phyloP scores from a whole-genome alignment of 2,113 vertebrate genomes.

The Saguinus imperator region DNA sequence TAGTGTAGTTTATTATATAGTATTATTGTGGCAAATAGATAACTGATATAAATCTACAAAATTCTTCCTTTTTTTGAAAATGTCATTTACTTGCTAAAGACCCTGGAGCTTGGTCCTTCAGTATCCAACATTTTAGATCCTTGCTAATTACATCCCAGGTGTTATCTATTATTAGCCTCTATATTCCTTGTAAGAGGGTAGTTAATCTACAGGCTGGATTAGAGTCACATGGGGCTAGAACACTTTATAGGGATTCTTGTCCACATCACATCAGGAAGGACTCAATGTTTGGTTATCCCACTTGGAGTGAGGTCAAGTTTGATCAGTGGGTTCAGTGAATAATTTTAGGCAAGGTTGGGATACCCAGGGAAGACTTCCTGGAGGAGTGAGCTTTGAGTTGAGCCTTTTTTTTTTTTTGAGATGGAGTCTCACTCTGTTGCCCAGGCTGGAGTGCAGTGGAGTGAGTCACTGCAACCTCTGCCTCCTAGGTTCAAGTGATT shows the following conservation, averaged over 20 bases:
- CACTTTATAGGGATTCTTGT: not conserved
- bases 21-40: not conserved
- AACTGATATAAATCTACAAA: not conserved
- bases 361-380: not conserved
- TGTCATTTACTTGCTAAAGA: not conserved
- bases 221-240: not conserved
- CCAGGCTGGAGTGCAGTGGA: no score
- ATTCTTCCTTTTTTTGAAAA: slow-evolving; percentile 13
- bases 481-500: no score
- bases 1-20: not conserved
- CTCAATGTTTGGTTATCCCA: not conserved
- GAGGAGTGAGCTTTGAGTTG: not conserved
- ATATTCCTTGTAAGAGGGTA: not conserved
- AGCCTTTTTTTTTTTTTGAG: not conserved
- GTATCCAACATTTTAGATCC: not conserved
- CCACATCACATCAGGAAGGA: not conserved
- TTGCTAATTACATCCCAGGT: not conserved
- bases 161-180: not conserved
- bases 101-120: not conserved
- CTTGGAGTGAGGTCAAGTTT: not conserved
- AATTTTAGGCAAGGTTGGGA: not conserved
- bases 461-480: no score
- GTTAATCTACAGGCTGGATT: not conserved
- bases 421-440: no score
- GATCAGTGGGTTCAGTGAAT: not conserved